Evolutionary conservation across 1,140 invertebrate species (phyloP).

Genomic region (Thaumatotibia leucotreta): DNA sequence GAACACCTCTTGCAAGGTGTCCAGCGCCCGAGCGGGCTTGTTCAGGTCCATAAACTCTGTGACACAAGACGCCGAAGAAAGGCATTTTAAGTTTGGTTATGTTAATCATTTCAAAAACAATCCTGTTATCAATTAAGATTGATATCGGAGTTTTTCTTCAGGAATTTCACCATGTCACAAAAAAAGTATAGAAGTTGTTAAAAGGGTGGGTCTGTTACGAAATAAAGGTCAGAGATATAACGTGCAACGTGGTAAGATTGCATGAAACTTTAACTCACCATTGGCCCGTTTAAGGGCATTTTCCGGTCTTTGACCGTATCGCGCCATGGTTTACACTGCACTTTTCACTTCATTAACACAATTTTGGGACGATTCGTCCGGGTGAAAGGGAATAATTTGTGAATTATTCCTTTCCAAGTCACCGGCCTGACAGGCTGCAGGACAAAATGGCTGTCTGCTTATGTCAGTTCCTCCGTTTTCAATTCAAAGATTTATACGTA

Average conservation of each 20-base stretch:
- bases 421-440: conserved; percentile 44
- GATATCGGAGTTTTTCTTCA: background rate
- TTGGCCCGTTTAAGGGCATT: conserved; percentile 98
- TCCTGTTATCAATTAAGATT: background rate
- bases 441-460: conserved; percentile 47
- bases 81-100: conserved; percentile 28
- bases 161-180: background rate
- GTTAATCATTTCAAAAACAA: conserved; percentile 18
- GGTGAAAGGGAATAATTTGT: conserved; percentile 32
- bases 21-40: conserved; percentile 96
- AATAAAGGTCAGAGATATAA: conserved; percentile 27
- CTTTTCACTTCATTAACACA: conserved; percentile 61
- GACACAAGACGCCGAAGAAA: conserved; percentile 26
- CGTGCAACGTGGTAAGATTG: conserved; percentile 60
- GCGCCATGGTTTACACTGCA: conserved; percentile 82
- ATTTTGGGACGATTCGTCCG: conserved; percentile 26
- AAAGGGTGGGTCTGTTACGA: conserved; percentile 2
- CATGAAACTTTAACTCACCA: conserved; percentile 81
- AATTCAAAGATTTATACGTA: background rate
- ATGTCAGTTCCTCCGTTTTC: conserved; percentile 12
- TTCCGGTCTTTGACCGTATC: conserved; percentile 96
- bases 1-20: conserved; percentile 99
- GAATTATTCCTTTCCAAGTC: conserved; percentile 35
- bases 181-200: too few relatives aligned
- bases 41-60: conserved; percentile 95